Conservation (phyloP, 2,888 invertebrate genomes). For the Ditylenchus weischeri region DNA sequence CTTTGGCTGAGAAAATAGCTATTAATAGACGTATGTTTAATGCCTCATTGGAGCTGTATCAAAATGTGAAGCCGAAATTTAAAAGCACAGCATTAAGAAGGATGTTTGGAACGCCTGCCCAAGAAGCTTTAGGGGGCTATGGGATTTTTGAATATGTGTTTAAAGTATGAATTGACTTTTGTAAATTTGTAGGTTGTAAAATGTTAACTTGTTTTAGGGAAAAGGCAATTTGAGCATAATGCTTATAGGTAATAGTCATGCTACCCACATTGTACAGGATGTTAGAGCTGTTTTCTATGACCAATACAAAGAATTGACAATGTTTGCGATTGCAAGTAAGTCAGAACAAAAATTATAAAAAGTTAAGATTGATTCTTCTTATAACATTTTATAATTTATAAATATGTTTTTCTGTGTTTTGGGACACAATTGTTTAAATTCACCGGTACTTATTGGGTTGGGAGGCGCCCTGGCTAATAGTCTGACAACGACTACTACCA, state of each 20-base stretch:
- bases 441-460: too few relatives aligned
- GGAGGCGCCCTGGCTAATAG: too few relatives aligned
- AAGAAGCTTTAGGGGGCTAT: slow-evolving; percentile 3
- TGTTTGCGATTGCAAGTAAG: slow-evolving; percentile 9
- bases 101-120: neutral
- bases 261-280: neutral
- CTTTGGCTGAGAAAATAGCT: neutral
- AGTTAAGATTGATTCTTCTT: too few relatives aligned
- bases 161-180: neutral
- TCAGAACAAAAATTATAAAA: too few relatives aligned
- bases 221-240: neutral
- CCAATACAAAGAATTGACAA: slow-evolving; percentile 4
- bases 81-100: neutral
- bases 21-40: slow-evolving; percentile 9
- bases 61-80: neutral
- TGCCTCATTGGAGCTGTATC: slow-evolving; percentile 1
- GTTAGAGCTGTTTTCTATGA: neutral
- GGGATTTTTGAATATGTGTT: slow-evolving; percentile 5
- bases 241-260: neutral
- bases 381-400: too few relatives aligned
- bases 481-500: too few relatives aligned
- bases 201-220: neutral
- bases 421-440: too few relatives aligned
- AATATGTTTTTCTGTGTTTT: too few relatives aligned
- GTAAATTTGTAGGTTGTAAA: too few relatives aligned